A percentile compares a stretch with the other conserved stretches of the same genome.
Evolutionary conservation across 2,797 vertebrate genomes (phyloP).

Genomic region (Syncerus caffer): DNA sequence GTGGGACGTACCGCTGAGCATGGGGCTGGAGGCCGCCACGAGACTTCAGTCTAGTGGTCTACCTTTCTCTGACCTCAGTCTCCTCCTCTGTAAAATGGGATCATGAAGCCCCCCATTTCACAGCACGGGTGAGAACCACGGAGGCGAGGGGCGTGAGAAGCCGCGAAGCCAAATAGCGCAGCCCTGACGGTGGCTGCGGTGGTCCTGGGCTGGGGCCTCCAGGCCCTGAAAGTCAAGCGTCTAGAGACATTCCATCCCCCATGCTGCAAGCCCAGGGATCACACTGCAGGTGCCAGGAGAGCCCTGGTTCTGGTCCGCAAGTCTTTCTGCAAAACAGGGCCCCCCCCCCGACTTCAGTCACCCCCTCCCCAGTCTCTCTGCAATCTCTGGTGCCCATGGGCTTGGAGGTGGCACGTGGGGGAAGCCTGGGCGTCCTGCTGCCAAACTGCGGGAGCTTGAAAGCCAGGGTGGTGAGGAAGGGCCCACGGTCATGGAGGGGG

Average conservation of each 20-base stretch:
- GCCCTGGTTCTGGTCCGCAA: not conserved
- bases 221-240: not conserved
- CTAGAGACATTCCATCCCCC: not conserved
- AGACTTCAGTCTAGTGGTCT: not conserved
- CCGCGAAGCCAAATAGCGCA: not conserved
- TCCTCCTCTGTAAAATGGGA: not conserved
- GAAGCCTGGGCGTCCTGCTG: not conserved
- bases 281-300: not conserved
- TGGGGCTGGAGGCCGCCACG: not conserved
- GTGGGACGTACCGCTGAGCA: not conserved
- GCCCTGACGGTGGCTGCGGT: rapidly evolving
- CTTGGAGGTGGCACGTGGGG: not conserved
- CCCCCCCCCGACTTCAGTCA: not conserved
- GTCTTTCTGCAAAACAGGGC: not conserved
- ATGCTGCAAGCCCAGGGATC: rapidly evolving
- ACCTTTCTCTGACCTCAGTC: not conserved
- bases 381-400: not conserved
- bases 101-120: not conserved
- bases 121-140: not conserved
- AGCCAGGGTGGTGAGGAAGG: not conserved
- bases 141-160: not conserved
- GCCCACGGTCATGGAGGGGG: not conserved
- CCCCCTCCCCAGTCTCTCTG: not conserved
- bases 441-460: not conserved
- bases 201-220: not conserved